Percentiles rank a stretch among this genome's conserved stretches.
Evolutionary conservation across 2,113 vertebrate genomes (phyloP).

Genomic region (Nanger granti): DNA sequence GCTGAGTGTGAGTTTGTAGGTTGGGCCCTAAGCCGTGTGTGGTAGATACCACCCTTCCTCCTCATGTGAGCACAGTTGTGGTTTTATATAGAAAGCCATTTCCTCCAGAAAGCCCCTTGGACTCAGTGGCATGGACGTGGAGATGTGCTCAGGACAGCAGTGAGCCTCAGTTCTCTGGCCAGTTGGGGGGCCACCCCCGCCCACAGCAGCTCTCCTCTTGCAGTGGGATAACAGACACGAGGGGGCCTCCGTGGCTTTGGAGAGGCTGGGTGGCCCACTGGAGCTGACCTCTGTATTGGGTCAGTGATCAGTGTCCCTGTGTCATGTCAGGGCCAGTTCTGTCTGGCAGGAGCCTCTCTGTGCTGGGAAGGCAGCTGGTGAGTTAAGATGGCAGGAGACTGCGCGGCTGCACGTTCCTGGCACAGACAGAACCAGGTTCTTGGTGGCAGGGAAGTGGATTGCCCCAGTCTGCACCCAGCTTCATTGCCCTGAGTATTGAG

Average conservation of each 20-base stretch:
- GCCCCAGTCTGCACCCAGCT: neutral
- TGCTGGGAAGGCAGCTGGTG: neutral
- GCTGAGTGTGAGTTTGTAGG: neutral
- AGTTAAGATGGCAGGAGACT: neutral
- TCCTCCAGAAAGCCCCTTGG: neutral
- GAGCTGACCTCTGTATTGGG: neutral
- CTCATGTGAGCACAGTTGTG: neutral
- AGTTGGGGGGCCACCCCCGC: too few species aligned
- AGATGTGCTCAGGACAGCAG: neutral
- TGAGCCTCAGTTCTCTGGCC: neutral
- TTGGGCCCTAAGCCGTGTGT: neutral
- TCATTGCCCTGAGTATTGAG: neutral
- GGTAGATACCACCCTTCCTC: neutral
- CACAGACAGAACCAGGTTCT: neutral
- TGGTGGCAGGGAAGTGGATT: neutral
- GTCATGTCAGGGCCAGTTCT: neutral
- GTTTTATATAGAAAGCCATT: neutral
- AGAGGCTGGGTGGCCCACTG: neutral
- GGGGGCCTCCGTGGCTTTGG: neutral
- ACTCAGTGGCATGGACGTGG: rapidly evolving
- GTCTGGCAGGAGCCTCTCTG: neutral
- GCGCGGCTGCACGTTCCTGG: neutral
- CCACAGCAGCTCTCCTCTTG: neutral
- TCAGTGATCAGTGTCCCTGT: neutral
- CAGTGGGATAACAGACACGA: neutral